Evolutionary conservation across 30 jellyfish, hydroid and myxozoan species (phyloP).

Genomic region (Nemopilema nomurai): DNA sequence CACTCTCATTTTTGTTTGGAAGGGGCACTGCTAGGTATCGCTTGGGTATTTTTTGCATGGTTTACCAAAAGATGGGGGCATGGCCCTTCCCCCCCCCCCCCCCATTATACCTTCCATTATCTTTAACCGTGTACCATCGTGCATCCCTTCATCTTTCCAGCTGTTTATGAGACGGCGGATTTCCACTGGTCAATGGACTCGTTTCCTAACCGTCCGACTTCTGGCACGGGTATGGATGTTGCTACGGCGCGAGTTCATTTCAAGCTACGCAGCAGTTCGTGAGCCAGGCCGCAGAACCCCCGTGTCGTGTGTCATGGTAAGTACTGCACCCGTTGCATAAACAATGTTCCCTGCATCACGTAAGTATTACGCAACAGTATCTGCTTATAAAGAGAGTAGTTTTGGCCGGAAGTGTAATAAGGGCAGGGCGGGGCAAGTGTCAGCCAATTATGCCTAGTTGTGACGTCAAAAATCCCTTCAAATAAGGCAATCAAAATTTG

Average conservation of each 20-base stretch:
- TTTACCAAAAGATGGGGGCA: too few species aligned
- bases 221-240: not conserved
- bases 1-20: too few species aligned
- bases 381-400: not conserved
- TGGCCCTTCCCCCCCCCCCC: too few species aligned
- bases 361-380: not conserved
- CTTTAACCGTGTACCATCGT: not conserved
- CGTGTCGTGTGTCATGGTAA: not conserved
- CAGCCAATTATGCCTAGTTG: too few species aligned
- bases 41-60: too few species aligned
- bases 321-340: not conserved
- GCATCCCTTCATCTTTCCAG: not conserved
- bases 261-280: not conserved
- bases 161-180: slow-evolving; percentile 17
- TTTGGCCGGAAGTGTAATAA: too few species aligned
- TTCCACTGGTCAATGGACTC: not conserved
- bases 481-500: too few species aligned
- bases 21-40: too few species aligned
- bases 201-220: not conserved
- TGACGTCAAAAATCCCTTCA: too few species aligned
- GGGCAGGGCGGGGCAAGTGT: too few species aligned
- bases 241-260: not conserved
- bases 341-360: slow-evolving; percentile 1
- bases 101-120: too few species aligned
- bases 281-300: slow-evolving; percentile 11